Percentiles rank a stretch among this genome's conserved stretches.
These are phyloP conservation scores for Cheilosia vulpina DNA, from an alignment of 2,888 invertebrate genomes.

Conservation along the genomic window DNA sequence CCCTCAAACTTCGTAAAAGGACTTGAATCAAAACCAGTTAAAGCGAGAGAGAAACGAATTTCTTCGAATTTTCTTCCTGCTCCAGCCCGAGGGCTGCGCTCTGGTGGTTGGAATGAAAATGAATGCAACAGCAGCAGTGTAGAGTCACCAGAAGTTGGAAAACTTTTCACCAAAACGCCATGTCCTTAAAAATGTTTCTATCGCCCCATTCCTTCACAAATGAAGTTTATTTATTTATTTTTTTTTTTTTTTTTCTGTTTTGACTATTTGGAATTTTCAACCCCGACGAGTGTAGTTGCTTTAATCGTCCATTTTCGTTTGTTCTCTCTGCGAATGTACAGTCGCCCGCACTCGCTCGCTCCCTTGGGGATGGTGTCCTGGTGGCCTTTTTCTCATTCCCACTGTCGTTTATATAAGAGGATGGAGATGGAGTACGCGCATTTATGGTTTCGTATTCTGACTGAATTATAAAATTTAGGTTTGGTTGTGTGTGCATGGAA, in stretches of 20 bases:
- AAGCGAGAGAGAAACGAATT: constrained; percentile 7
- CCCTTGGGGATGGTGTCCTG: background rate
- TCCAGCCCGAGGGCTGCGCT: background rate
- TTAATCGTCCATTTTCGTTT: constrained; percentile 44
- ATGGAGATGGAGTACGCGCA: constrained; percentile 39
- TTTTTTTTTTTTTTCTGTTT: constrained; percentile 24
- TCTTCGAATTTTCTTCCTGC: constrained; percentile 26
- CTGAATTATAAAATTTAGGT: background rate
- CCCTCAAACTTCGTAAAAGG: background rate
- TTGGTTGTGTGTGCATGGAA: constrained; percentile 16
- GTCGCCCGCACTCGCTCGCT: background rate
- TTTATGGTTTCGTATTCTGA: constrained; percentile 20
- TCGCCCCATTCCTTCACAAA: too few species aligned
- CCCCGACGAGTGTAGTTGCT: constrained; percentile 15
- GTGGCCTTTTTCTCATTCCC: constrained; percentile 15
- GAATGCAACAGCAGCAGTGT: constrained; percentile 32
- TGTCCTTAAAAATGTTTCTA: constrained; percentile 40
- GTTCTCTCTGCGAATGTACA: background rate
- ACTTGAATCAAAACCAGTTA: background rate
- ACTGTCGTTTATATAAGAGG: background rate
- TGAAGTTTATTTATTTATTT: too few species aligned
- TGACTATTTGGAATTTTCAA: constrained; percentile 8
- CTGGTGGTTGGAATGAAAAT: constrained; percentile 16
- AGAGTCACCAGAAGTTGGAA: constrained; percentile 20
- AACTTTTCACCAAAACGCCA: constrained; percentile 20